A percentile compares a stretch with the other conserved stretches of the same genome.
phyloP scores from a whole-genome alignment of 64 coral and sea anemone genomes.

The Anthopleura sola region DNA sequence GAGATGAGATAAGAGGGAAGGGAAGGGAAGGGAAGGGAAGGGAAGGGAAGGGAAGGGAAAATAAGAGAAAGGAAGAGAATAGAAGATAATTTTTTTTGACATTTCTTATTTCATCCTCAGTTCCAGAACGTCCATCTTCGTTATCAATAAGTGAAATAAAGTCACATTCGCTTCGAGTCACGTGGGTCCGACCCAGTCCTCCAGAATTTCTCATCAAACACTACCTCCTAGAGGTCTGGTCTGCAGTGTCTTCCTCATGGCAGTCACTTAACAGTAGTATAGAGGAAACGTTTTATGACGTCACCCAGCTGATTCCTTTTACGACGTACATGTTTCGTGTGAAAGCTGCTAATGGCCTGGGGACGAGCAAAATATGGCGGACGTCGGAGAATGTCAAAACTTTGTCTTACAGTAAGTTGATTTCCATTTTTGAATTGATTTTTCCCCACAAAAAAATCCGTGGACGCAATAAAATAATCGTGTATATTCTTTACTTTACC shows the following conservation, averaged over 20 bases:
- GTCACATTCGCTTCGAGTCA: conserved; percentile 37
- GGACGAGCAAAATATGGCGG: conserved; percentile 39
- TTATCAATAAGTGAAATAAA: not conserved
- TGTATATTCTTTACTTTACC: no score
- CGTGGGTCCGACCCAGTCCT: conserved; percentile 20
- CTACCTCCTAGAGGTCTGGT: conserved; percentile 31
- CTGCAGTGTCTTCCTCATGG: conserved; percentile 22
- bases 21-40: no score
- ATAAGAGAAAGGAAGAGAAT: not conserved
- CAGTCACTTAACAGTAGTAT: conserved; percentile 36
- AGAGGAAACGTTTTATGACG: conserved; percentile 14
- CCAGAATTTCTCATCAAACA: conserved; percentile 32
- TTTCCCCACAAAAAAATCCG: not conserved
- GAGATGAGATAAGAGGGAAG: no score
- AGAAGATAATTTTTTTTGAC: not conserved
- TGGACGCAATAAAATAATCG: no score
- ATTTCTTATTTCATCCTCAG: conserved; percentile 19
- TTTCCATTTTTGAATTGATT: not conserved
- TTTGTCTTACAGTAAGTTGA: conserved; percentile 12
- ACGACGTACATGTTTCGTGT: conserved; percentile 62
- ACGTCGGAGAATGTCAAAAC: conserved; percentile 45
- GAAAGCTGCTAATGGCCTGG: conserved; percentile 71
- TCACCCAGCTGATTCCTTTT: conserved; percentile 40
- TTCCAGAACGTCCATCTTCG: conserved; percentile 19
- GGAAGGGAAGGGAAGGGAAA: not conserved